phyloP scores from a whole-genome alignment of 2,888 invertebrate species.

The Mactromeris polynyma region DNA sequence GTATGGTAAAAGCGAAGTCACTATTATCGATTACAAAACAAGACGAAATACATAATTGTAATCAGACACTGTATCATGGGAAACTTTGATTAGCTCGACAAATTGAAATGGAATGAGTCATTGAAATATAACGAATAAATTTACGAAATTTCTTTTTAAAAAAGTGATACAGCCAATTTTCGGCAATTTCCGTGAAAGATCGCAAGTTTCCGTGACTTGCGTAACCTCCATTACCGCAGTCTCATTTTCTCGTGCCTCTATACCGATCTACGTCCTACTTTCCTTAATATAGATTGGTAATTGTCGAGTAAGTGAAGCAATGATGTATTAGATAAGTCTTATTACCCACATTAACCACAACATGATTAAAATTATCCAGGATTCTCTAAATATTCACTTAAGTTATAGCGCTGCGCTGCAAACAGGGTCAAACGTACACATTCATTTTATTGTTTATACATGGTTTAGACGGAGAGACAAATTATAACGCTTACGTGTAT shows the following conservation, averaged over 20 bases:
- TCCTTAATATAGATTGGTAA: neutral
- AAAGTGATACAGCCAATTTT: neutral
- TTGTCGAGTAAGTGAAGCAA: neutral
- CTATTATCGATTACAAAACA: too few species aligned
- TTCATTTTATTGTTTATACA: neutral
- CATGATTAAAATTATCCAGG: conserved; percentile 6
- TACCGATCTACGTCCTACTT: neutral
- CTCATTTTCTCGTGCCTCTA: neutral
- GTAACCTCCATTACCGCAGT: neutral
- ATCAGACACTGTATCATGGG: too few species aligned
- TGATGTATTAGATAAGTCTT: neutral
- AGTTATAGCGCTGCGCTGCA: neutral
- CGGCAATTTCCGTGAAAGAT: neutral
- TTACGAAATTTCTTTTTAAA: neutral
- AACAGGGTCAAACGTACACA: neutral
- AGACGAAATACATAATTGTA: too few species aligned
- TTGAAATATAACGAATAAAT: too few species aligned
- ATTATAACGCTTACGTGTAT: too few species aligned
- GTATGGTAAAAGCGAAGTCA: too few species aligned
- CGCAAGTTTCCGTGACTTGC: neutral
- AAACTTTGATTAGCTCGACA: too few species aligned
- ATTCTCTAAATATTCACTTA: neutral
- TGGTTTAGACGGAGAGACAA: neutral
- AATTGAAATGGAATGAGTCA: too few species aligned
- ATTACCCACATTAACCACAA: neutral